These are phyloP conservation scores for Cephalopholis sonnerati DNA, from an alignment of 2,113 vertebrate genomes.

Conservation along the genomic window DNA sequence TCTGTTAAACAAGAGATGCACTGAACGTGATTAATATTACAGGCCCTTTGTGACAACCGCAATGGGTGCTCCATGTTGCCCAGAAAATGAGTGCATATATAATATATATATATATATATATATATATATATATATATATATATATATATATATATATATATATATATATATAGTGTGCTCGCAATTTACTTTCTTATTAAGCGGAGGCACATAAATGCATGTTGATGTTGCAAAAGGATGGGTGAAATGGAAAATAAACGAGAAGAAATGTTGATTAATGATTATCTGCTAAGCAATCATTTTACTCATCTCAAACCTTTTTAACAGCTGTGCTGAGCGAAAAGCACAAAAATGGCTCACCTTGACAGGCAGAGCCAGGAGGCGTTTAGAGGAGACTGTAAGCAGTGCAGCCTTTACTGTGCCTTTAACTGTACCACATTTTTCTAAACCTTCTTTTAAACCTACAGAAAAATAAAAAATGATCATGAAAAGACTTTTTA, in stretches of 20 bases:
- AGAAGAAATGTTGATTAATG: constrained; percentile 33
- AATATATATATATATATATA: too few relatives aligned
- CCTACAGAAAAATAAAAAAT: not conserved
- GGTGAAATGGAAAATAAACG: constrained; percentile 45
- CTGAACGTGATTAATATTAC: not conserved
- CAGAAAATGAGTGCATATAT: not conserved
- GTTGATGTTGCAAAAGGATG: constrained; percentile 23
- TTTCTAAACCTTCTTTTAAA: not conserved
- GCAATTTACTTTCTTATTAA: constrained; percentile 31
- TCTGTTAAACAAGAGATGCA: not conserved
- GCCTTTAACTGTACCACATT: not conserved
- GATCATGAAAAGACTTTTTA: not conserved
- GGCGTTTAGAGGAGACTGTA: constrained; percentile 20
- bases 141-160: too few relatives aligned
- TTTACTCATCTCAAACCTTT: constrained; percentile 35
- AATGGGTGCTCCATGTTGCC: not conserved
- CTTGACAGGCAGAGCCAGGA: constrained; percentile 31
- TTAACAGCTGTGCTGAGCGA: constrained; percentile 45
- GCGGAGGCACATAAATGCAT: not conserved
- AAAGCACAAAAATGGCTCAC: constrained; percentile 25
- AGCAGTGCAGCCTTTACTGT: not conserved
- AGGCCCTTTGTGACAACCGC: not conserved
- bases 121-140: too few relatives aligned
- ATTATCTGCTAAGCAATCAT: constrained; percentile 30
- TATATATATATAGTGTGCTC: too few relatives aligned